phyloP scores from a whole-genome alignment of 2,797 vertebrate species.

The Darevskia mixta region DNA sequence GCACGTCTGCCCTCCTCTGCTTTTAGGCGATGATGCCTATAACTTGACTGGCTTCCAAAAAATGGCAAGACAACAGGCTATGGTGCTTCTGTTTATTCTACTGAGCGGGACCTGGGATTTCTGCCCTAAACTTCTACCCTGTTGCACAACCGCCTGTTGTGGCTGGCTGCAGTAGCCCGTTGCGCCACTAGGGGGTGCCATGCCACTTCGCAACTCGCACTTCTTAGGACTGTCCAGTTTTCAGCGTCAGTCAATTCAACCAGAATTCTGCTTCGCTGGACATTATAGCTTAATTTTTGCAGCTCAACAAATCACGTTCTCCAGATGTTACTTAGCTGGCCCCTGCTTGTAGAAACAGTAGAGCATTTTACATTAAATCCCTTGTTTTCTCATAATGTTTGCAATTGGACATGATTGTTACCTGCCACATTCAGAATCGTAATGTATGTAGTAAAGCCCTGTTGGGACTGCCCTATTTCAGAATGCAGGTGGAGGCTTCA shows the following conservation, averaged over 20 bases:
- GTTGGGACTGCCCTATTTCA: background rate
- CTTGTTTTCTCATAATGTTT: background rate
- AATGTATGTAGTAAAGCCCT: background rate
- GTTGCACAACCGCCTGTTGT: background rate
- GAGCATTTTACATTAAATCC: background rate
- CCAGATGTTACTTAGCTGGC: background rate
- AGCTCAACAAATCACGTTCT: background rate
- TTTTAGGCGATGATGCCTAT: no score
- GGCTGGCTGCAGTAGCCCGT: background rate
- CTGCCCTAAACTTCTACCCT: background rate
- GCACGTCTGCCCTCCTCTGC: no score
- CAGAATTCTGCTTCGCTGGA: no score
- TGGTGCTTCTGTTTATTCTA: no score
- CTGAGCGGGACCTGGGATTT: no score
- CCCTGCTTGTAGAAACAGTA: background rate
- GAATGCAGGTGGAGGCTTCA: background rate
- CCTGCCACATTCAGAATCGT: no score
- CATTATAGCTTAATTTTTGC: background rate
- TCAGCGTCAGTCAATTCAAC: background rate
- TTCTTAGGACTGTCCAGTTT: background rate
- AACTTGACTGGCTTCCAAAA: no score
- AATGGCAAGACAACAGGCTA: no score
- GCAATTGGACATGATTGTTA: no score
- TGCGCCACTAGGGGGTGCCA: background rate
- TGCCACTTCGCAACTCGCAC: background rate